A percentile compares a stretch with the other conserved stretches of the same genome.
phyloP scores from a whole-genome alignment of 1,140 invertebrate genomes.

The Meloidogyne hapla region DNA sequence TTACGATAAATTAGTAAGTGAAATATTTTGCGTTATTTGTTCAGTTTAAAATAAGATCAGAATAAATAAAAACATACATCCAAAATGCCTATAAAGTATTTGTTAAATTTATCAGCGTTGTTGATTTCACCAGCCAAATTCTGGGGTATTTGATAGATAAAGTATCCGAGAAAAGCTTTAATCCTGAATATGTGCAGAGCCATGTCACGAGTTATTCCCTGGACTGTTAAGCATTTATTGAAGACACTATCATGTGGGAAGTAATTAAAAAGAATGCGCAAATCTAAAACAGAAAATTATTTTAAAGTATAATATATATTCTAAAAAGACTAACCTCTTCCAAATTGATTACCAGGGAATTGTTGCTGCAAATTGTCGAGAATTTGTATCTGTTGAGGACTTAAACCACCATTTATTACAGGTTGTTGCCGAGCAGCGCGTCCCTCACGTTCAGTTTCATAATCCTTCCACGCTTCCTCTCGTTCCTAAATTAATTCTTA shows the following conservation, averaged over 20 bases:
- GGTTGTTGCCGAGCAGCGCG: neutral
- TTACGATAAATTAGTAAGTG: neutral
- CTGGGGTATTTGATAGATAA: neutral
- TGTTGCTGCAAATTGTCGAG: conserved; percentile 11
- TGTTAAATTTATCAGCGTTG: conserved; percentile 22
- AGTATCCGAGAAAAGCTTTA: conserved; percentile 21
- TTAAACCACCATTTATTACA: neutral
- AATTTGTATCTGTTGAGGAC: conserved; percentile 4
- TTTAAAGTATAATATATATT: neutral
- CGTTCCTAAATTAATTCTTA: conserved; percentile 47
- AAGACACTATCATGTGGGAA: conserved; percentile 7
- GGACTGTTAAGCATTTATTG: conserved; percentile 10
- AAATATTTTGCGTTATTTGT: neutral
- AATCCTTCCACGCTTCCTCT: conserved; percentile 55
- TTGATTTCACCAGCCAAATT: conserved; percentile 20
- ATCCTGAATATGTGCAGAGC: conserved; percentile 17
- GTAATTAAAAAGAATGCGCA: neutral
- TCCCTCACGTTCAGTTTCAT: conserved; percentile 32
- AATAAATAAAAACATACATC: neutral
- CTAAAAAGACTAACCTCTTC: neutral
- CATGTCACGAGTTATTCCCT: conserved; percentile 14
- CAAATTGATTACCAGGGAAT: neutral
- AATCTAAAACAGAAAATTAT: conserved; percentile 2
- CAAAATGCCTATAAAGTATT: conserved; percentile 6
- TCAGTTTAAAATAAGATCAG: neutral